Evolutionary conservation across 2,113 vertebrate species (phyloP).

Genomic region (Chaetorhynchus papuensis): DNA sequence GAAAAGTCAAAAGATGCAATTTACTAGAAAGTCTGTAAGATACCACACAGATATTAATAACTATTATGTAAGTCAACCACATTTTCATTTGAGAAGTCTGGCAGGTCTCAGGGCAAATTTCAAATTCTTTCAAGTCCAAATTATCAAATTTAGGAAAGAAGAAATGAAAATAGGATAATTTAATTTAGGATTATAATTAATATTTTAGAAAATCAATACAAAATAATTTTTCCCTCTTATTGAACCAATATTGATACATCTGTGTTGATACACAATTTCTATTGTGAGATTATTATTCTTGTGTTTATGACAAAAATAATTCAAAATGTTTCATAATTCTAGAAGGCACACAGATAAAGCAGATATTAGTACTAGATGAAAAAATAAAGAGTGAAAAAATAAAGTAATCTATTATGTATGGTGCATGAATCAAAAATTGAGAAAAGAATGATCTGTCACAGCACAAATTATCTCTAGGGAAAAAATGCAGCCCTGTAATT

Average conservation of each 20-base stretch:
- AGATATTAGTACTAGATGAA: not conserved
- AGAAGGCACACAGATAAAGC: not conserved
- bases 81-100: not conserved
- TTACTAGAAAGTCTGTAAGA: not conserved
- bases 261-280: not conserved
- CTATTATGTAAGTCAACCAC: not conserved
- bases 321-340: not conserved
- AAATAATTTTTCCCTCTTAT: not conserved
- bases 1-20: not conserved
- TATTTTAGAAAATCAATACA: not conserved
- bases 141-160: not conserved
- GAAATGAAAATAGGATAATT: fast-evolving
- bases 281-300: not conserved
- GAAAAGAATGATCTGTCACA: not conserved
- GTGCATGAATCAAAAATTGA: not conserved
- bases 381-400: not conserved
- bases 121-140: not conserved
- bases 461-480: not conserved
- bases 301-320: not conserved
- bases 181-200: not conserved
- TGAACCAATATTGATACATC: not conserved
- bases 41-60: not conserved
- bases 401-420: not conserved
- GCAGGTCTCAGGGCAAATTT: not conserved
- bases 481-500: conserved; percentile 15